Percentiles rank a stretch among this genome's conserved stretches.
phyloP scores from a whole-genome alignment of 92 coral and sea anemone genomes.

The Heliopora coerulea region DNA sequence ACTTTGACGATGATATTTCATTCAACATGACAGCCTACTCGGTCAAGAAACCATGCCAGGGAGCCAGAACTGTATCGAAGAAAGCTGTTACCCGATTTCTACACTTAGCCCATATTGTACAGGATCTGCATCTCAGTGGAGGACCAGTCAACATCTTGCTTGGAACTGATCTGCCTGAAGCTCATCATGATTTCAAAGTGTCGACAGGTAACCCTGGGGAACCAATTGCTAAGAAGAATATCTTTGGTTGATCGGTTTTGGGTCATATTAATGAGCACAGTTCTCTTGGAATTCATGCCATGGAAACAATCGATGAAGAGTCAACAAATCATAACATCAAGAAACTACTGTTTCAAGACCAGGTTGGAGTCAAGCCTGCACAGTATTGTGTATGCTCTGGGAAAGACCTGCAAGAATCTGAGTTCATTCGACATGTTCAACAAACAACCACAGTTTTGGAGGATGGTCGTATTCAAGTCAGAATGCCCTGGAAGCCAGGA shows the following conservation, averaged over 20 bases:
- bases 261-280: conserved; percentile 34
- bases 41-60: conserved; percentile 17
- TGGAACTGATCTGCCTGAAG: conserved; percentile 20
- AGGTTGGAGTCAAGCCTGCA: not conserved
- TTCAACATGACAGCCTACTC: conserved; percentile 8
- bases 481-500: conserved; percentile 61
- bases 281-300: conserved; percentile 38
- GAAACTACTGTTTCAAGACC: conserved; percentile 46
- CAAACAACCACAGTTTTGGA: conserved; percentile 40
- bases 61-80: conserved; percentile 1
- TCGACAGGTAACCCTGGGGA: conserved; percentile 18
- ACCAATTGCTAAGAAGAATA: conserved; percentile 25
- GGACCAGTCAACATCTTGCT: conserved; percentile 8
- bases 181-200: conserved; percentile 6
- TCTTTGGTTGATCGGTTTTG: conserved; percentile 57
- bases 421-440: conserved; percentile 54
- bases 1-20: conserved; percentile 2
- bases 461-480: conserved; percentile 60
- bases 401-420: not conserved
- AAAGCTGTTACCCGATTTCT: not conserved
- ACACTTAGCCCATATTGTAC: conserved; percentile 3
- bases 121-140: not conserved
- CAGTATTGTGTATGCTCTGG: conserved; percentile 6
- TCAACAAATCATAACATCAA: conserved; percentile 42
- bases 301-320: conserved; percentile 1